Percentiles rank a stretch among this genome's conserved stretches.
These are phyloP conservation scores for Triplophysa bombifrons DNA, from an alignment of 2,797 vertebrate species.

Conservation along the genomic window DNA sequence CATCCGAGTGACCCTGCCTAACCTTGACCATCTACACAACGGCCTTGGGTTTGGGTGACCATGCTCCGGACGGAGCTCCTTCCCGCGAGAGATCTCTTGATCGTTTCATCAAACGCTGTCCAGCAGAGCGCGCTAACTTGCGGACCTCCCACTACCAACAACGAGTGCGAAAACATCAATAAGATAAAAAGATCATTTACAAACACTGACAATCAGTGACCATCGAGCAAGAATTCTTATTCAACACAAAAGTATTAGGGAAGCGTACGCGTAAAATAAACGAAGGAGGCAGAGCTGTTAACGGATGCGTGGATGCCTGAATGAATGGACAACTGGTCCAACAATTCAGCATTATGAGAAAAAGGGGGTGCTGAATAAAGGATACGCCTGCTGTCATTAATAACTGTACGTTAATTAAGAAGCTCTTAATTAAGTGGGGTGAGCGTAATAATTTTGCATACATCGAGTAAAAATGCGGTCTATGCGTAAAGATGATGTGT, in stretches of 20 bases:
- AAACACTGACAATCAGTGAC: slow-evolving; percentile 30
- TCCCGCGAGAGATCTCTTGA: slow-evolving; percentile 74
- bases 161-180: slow-evolving; percentile 27
- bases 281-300: slow-evolving; percentile 17
- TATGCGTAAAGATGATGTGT: slow-evolving; percentile 9
- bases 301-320: slow-evolving; percentile 30
- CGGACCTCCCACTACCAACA: slow-evolving; percentile 22
- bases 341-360: slow-evolving; percentile 26
- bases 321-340: slow-evolving; percentile 41
- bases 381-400: slow-evolving; percentile 45
- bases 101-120: slow-evolving; percentile 76
- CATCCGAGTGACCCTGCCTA: slow-evolving; percentile 79
- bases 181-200: slow-evolving; percentile 19
- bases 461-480: slow-evolving; percentile 20
- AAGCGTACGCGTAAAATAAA: slow-evolving; percentile 12
- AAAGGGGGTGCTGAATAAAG: slow-evolving; percentile 3
- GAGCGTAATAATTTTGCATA: slow-evolving; percentile 25
- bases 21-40: slow-evolving; percentile 78
- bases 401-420: slow-evolving; percentile 50
- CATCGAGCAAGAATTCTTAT: slow-evolving; percentile 13
- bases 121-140: slow-evolving; percentile 54
- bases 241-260: slow-evolving; percentile 22
- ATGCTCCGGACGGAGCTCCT: slow-evolving; percentile 72
- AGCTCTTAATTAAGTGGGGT: slow-evolving; percentile 36
- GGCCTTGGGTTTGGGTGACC: slow-evolving; percentile 71